Base-by-base conservation (phyloP, 2,797 vertebrate species). In the Trachops cirrhosus region DNA sequence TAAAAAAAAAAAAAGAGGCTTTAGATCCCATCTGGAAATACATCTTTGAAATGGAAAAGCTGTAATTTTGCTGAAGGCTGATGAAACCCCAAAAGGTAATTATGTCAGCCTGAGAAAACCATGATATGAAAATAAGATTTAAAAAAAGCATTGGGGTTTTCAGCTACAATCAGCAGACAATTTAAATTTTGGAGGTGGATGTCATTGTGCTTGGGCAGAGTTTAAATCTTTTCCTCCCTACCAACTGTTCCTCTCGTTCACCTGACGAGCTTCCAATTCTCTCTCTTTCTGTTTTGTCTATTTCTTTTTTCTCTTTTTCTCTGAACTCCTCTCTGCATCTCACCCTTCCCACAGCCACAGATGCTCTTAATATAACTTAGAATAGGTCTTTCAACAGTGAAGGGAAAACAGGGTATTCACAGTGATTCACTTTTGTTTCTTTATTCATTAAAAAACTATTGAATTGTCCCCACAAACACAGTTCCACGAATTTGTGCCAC, bases 11-110 rank as follows among this genome's bases (percentile, higher is more conserved):
- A 84, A 86, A 74, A 73, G 34, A 88, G 34, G 44, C 14, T 86
- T 97, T 86, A 91, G 46, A 93, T 96, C 26, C 41, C 97, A 97
- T 97, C 91, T 95, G 94, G 94, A 98, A 97, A 97, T 94, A 74
- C 44, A 89, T 94, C 96, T 98, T 95, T 93, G 88, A 97, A 98
- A 96, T 82, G 73, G 89, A 52, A 57, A 94, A 89, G 37, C 22
- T 97, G 5, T 74, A 68, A 79, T 96, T 98, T 97, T 94, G 89
- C 88, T 92, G 83, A 86, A 62, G 80, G 39, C 44, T 96, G 71
- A 77, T 93, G 91, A 97, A 98, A 95, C 37, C 64, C 41, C 83
- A 50, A 95, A 84, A 95, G 85, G 77, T 96, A 97, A 96, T 97
- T 97, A 97, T 86, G 39, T 96, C 70, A 91, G 94, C 95, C 86